These are phyloP conservation scores for Agapostemon virescens DNA, from an alignment of 2,888 invertebrate genomes.

Conservation along the genomic window DNA sequence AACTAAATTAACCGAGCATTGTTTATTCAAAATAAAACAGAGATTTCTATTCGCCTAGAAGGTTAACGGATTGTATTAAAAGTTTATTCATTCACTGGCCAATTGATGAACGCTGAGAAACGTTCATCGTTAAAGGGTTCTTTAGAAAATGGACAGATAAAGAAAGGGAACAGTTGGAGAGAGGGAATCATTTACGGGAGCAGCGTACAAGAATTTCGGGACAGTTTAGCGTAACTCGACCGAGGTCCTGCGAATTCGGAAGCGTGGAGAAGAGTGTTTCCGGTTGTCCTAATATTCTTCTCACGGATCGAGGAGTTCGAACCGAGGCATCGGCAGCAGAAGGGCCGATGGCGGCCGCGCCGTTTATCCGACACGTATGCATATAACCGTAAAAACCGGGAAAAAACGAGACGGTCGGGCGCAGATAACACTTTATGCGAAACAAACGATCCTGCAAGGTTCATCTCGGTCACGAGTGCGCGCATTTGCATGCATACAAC, in stretches of 20 bases:
- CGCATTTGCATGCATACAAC: conserved; percentile 53
- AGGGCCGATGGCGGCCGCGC: conserved; percentile 61
- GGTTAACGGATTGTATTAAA: too few species aligned
- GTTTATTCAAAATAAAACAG: too few species aligned
- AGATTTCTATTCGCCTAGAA: too few species aligned
- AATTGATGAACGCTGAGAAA: too few species aligned
- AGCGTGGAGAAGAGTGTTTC: background rate
- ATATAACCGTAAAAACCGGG: conserved; percentile 73
- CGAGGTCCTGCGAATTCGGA: background rate
- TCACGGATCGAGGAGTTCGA: conserved; percentile 7
- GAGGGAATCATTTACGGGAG: too few species aligned
- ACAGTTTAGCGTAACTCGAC: background rate
- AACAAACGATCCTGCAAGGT: conserved; percentile 58
- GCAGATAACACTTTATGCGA: conserved; percentile 67
- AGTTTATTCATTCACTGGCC: too few species aligned
- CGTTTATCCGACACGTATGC: conserved; percentile 62
- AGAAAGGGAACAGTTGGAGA: too few species aligned
- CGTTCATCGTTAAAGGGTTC: too few species aligned
- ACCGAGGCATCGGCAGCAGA: conserved; percentile 15
- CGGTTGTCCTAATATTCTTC: conserved; percentile 1
- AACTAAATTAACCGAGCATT: too few species aligned
- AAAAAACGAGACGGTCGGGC: conserved; percentile 51
- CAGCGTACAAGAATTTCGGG: too few species aligned
- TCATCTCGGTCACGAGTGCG: conserved; percentile 33
- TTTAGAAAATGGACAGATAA: too few species aligned